Conservation (phyloP, 1,140 invertebrate species). For the Megathymus violae region DNA sequence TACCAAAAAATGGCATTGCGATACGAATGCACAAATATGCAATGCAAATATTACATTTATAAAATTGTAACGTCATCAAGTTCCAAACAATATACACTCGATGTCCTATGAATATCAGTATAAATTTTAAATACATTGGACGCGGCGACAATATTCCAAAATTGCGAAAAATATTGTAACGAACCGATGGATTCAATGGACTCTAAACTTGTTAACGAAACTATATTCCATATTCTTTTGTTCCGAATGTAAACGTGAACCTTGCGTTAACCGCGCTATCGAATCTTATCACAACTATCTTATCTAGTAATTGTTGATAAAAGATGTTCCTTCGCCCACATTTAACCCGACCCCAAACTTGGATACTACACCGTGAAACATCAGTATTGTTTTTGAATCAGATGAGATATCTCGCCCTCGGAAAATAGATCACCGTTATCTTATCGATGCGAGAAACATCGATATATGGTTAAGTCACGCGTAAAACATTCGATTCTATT, state of each 20-base stretch:
- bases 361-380: conserved; percentile 29
- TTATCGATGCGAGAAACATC: conserved; percentile 67
- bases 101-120: no score
- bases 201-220: conserved; percentile 18
- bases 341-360: conserved; percentile 24
- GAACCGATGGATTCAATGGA: conserved; percentile 1
- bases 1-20: no score
- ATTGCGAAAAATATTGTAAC: conserved; percentile 10
- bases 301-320: conserved; percentile 47
- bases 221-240: conserved; percentile 16
- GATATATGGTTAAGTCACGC: conserved; percentile 69
- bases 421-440: conserved; percentile 47
- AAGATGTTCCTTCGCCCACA: conserved; percentile 44
- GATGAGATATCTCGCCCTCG: conserved; percentile 50
- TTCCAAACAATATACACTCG: no score
- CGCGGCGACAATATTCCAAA: no score
- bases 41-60: no score
- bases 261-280: conserved; percentile 25
- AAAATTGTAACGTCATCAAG: no score
- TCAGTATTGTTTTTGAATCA: conserved; percentile 45
- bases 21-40: no score
- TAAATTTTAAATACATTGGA: no score
- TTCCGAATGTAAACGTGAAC: conserved; percentile 21
- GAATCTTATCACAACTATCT: conserved; percentile 37
- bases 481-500: conserved; percentile 64